Percentiles rank a stretch among this genome's conserved stretches.
These are phyloP conservation scores for Ianthella basta DNA, from an alignment of 37 sponge, comb jelly and placozoan species.

Conservation along the genomic window DNA sequence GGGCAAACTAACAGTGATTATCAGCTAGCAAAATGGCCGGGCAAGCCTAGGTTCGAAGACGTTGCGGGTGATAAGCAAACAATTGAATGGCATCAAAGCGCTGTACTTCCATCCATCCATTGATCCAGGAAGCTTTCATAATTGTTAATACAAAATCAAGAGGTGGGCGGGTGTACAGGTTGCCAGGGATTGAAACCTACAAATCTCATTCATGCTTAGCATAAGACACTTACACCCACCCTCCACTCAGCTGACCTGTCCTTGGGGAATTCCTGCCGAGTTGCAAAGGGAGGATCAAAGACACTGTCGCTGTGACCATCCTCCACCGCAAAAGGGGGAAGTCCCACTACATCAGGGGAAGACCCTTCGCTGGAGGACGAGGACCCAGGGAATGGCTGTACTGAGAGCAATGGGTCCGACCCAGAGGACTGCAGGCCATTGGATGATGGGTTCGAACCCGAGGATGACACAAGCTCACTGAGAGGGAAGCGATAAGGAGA, in stretches of 20 bases:
- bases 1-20: too few species aligned
- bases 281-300: background rate
- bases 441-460: background rate
- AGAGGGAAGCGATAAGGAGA: background rate
- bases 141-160: too few species aligned
- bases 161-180: too few species aligned
- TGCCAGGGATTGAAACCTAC: too few species aligned
- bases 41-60: too few species aligned
- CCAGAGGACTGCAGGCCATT: conserved; percentile 14
- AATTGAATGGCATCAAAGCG: too few species aligned
- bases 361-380: conserved; percentile 25
- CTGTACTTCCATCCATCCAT: too few species aligned
- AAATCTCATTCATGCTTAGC: too few species aligned
- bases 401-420: background rate
- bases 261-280: background rate
- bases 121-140: too few species aligned
- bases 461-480: conserved; percentile 16
- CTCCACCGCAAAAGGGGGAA: background rate
- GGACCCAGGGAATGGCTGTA: background rate
- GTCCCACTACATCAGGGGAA: background rate
- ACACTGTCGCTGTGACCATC: conserved; percentile 12
- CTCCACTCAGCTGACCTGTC: background rate
- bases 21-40: too few species aligned
- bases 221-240: too few species aligned
- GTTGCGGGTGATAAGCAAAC: too few species aligned